Percentiles rank a stretch among this genome's conserved stretches.
phyloP scores from a whole-genome alignment of 2,797 vertebrate species.

The Poeciliopsis presidionis region DNA sequence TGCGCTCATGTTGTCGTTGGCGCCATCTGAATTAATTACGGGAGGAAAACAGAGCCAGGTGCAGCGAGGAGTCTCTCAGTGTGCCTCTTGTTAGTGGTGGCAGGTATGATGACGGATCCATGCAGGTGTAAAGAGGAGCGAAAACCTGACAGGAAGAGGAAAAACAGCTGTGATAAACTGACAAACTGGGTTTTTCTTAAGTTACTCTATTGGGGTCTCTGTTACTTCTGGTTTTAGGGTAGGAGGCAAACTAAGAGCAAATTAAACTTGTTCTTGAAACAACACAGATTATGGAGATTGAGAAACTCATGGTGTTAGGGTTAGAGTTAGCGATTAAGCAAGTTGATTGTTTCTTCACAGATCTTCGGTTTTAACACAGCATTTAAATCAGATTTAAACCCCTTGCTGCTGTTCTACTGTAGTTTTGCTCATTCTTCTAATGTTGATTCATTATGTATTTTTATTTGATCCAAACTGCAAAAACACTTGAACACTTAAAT shows the following conservation, averaged over 20 bases:
- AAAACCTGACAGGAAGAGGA: not conserved
- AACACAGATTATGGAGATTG: not conserved
- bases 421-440: not conserved
- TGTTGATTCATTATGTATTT: not conserved
- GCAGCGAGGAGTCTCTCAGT: constrained; percentile 24
- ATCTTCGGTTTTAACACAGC: not conserved
- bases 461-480: not conserved
- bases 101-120: constrained; percentile 33
- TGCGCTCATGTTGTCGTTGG: constrained; percentile 13
- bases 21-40: constrained; percentile 32
- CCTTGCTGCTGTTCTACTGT: not conserved
- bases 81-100: constrained; percentile 18
- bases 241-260: not conserved
- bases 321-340: not conserved
- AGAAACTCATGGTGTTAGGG: not conserved
- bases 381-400: not conserved
- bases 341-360: not conserved
- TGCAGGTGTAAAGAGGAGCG: constrained; percentile 4
- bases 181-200: not conserved
- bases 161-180: not conserved
- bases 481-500: too few species aligned
- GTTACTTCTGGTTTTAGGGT: not conserved
- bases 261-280: not conserved
- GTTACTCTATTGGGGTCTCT: not conserved
- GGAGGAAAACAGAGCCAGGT: constrained; percentile 25